Conservation (phyloP, 2,888 invertebrate genomes). For the Sinopyrophorus schimmeli region DNA sequence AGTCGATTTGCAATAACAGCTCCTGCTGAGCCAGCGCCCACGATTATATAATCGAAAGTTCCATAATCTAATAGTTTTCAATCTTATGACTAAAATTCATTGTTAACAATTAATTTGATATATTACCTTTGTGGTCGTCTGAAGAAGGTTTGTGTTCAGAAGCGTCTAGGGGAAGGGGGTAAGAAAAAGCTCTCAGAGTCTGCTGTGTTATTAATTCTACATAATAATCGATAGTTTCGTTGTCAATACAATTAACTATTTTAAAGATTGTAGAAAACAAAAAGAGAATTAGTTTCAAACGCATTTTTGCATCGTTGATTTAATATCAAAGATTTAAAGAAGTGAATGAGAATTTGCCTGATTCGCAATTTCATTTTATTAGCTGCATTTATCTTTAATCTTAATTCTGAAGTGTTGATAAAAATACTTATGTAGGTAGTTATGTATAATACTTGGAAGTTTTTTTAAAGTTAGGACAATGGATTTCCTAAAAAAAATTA, state of each 20-base stretch:
- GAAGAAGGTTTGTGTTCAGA: neutral
- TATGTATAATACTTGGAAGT: no score
- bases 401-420: no score
- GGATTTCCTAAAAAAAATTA: no score
- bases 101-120: neutral
- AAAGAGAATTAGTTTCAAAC: neutral
- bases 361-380: no score
- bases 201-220: conserved; percentile 1
- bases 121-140: neutral
- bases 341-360: no score
- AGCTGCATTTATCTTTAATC: no score
- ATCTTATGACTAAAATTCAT: neutral
- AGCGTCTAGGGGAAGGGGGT: conserved; percentile 2
- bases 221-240: conserved; percentile 1
- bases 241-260: neutral
- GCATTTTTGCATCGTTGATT: no score
- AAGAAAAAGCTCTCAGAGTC: neutral
- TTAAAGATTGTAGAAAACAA: neutral
- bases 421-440: no score
- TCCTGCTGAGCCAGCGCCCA: conserved; percentile 69
- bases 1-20: conserved; percentile 67
- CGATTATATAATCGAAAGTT: conserved; percentile 67
- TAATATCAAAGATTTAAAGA: no score
- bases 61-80: conserved; percentile 11
- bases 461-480: no score